Conservation (phyloP, 2,797 vertebrate species). For the Enoplosus armatus region DNA sequence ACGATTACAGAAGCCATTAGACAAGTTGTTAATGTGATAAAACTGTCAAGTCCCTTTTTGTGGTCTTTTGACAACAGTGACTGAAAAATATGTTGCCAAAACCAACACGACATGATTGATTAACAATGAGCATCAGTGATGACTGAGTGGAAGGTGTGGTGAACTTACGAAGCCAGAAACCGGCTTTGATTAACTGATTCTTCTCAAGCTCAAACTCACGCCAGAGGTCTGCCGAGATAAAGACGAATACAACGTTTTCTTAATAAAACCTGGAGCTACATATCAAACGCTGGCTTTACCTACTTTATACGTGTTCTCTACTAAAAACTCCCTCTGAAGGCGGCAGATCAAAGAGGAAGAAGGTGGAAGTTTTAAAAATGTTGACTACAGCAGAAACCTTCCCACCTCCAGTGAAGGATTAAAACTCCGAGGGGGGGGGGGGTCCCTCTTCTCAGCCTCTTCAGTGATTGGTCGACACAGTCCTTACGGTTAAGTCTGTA, state of each 20-base stretch:
- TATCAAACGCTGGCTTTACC: too few relatives aligned
- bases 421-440: not conserved
- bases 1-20: too few relatives aligned
- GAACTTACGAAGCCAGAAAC: not conserved
- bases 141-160: constrained; percentile 25
- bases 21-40: too few relatives aligned
- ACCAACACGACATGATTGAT: not conserved
- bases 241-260: not conserved
- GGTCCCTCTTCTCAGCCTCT: not conserved
- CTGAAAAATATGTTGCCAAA: constrained; percentile 4
- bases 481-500: too few relatives aligned
- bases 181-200: not conserved
- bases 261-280: too few relatives aligned
- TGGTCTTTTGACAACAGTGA: not conserved
- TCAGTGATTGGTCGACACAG: not conserved
- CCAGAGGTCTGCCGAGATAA: not conserved
- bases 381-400: not conserved
- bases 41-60: constrained; percentile 3
- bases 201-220: not conserved
- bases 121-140: constrained; percentile 12
- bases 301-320: too few relatives aligned
- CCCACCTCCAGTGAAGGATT: not conserved
- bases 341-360: not conserved
- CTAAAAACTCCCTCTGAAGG: not conserved
- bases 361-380: not conserved